Conservation (phyloP, 53 echinoderm and acorn worm species). For the Echinarachnius parma region DNA sequence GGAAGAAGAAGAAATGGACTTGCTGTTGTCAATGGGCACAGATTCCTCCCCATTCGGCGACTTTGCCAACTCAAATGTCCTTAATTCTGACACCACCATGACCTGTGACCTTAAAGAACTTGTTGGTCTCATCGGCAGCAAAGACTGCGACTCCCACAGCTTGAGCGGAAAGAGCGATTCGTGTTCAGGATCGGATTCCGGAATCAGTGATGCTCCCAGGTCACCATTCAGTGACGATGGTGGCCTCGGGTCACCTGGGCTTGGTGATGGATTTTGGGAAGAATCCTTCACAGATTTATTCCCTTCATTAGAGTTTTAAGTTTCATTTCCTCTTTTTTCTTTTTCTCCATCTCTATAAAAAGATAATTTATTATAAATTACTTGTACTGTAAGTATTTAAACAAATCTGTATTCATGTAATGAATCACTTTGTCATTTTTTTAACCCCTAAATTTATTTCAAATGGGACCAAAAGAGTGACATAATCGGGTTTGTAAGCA, state of each 20-base stretch:
- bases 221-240: constrained; percentile 71
- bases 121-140: constrained; percentile 11
- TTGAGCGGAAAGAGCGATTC: constrained; percentile 66
- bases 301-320: constrained; percentile 70
- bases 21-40: constrained; percentile 23
- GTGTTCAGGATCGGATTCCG: constrained; percentile 70
- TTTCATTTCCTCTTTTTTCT: too few species aligned
- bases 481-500: too few species aligned
- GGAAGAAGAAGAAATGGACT: constrained; percentile 37
- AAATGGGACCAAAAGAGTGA: too few species aligned
- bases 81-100: constrained; percentile 15
- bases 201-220: constrained; percentile 65
- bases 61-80: neutral
- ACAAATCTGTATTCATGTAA: too few species aligned
- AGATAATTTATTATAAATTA: too few species aligned
- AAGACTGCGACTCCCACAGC: constrained; percentile 64
- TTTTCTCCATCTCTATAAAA: too few species aligned
- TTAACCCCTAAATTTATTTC: too few species aligned
- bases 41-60: constrained; percentile 4
- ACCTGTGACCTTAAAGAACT: constrained; percentile 38
- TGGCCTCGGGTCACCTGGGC: constrained; percentile 45
- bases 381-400: too few species aligned
- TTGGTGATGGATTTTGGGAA: constrained; percentile 83
- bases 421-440: too few species aligned
- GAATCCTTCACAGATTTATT: constrained; percentile 95